Percentiles rank a stretch among this genome's conserved stretches.
phyloP scores from a whole-genome alignment of 2,797 vertebrate genomes.

The Arctocebus calabarensis region DNA sequence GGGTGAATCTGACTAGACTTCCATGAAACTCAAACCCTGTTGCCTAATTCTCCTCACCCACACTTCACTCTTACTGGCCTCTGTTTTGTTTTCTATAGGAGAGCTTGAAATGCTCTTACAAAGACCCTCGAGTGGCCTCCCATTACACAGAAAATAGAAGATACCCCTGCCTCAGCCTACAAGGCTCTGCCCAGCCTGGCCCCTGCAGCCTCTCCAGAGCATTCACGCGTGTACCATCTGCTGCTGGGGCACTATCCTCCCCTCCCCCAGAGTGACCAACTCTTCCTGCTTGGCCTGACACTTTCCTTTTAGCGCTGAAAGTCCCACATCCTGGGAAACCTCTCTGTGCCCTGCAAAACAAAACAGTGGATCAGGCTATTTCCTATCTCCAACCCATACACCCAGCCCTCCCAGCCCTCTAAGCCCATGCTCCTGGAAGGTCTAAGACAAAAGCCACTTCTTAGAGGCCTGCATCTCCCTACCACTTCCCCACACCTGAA shows the following conservation, averaged over 20 bases:
- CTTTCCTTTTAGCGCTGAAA: background rate
- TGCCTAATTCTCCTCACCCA: background rate
- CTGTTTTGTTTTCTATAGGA: background rate
- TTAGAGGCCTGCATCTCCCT: background rate
- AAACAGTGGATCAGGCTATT: background rate
- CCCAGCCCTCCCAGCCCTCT: background rate
- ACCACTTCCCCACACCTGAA: background rate
- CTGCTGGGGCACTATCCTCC: background rate
- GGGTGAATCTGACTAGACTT: background rate
- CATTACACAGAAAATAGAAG: background rate
- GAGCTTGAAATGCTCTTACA: background rate
- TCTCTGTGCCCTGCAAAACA: background rate
- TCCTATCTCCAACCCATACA: background rate
- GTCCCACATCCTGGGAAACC: background rate
- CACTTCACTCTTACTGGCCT: background rate
- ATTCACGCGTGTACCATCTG: background rate
- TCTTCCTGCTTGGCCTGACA: background rate
- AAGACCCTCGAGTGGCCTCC: background rate
- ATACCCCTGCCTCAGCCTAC: background rate
- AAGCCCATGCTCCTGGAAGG: background rate
- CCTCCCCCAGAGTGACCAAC: background rate
- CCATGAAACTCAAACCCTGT: background rate
- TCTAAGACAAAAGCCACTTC: background rate
- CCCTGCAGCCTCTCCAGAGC: no score
- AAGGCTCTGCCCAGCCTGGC: background rate